These are phyloP conservation scores for Beris chalybata DNA, from an alignment of 2,888 invertebrate genomes.

Conservation along the genomic window DNA sequence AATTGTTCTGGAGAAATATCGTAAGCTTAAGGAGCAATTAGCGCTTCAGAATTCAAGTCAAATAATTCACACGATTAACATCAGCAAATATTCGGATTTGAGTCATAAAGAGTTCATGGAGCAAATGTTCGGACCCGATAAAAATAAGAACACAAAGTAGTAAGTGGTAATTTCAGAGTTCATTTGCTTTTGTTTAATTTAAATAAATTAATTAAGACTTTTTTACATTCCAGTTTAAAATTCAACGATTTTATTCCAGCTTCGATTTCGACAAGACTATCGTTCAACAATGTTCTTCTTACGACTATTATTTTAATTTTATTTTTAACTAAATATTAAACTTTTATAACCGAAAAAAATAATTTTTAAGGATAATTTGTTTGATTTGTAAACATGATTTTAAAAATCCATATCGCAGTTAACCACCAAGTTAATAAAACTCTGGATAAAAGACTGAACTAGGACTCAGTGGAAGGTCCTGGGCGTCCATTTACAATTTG, in stretches of 20 bases:
- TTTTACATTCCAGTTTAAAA: constrained; percentile 18
- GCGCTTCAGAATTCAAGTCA: constrained; percentile 15
- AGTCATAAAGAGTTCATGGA: constrained; percentile 27
- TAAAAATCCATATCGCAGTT: no score
- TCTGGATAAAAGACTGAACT: no score
- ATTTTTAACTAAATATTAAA: constrained; percentile 10
- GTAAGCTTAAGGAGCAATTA: constrained; percentile 17
- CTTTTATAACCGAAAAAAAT: background rate
- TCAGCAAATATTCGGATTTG: constrained; percentile 28
- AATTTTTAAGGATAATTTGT: no score
- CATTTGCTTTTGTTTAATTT: background rate
- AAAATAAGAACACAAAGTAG: constrained; percentile 25
- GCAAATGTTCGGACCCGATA: constrained; percentile 25
- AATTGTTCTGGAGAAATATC: constrained; percentile 18
- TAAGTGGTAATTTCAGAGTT: constrained; percentile 10
- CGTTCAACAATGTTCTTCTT: constrained; percentile 17
- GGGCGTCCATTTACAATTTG: no score
- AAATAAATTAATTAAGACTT: background rate
- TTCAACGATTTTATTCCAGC: constrained; percentile 10
- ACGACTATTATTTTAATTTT: constrained; percentile 2
- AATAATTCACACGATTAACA: constrained; percentile 21
- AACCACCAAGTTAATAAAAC: no score
- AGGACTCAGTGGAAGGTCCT: no score
- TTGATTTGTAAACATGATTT: no score
- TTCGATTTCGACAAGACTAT: constrained; percentile 17